phyloP scores from a whole-genome alignment of 2,888 invertebrate species.

The Adineta ricciae region DNA sequence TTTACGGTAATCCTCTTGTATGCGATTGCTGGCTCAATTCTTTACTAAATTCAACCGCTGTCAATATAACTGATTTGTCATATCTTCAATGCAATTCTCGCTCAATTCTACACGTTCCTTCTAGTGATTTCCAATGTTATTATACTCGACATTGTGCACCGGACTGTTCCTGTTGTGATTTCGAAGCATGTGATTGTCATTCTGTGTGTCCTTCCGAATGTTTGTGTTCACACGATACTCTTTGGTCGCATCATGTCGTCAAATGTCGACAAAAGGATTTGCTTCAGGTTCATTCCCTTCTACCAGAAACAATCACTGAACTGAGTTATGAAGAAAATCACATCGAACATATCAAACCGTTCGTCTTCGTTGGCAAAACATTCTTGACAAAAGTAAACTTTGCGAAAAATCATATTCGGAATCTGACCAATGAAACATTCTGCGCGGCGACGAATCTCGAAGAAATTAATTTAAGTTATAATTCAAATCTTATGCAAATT shows the following conservation, averaged over 20 bases:
- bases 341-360: background rate
- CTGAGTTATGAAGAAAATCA: background rate
- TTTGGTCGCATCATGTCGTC: background rate
- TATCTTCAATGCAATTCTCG: background rate
- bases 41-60: background rate
- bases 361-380: background rate
- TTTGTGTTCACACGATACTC: background rate
- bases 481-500: background rate
- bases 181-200: conserved; percentile 18
- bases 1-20: background rate
- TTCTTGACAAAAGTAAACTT: background rate
- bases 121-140: background rate
- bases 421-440: background rate
- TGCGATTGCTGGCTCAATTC: background rate
- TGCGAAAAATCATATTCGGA: background rate
- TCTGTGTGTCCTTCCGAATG: background rate
- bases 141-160: background rate
- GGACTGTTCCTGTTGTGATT: conserved; percentile 19
- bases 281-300: background rate
- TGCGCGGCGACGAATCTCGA: background rate
- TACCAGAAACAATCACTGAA: conserved; percentile 13
- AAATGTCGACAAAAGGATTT: background rate
- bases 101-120: background rate
- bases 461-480: background rate
- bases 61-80: background rate